Base-by-base conservation (phyloP, 2,113 vertebrate species). In the Casuarius casuarius region DNA sequence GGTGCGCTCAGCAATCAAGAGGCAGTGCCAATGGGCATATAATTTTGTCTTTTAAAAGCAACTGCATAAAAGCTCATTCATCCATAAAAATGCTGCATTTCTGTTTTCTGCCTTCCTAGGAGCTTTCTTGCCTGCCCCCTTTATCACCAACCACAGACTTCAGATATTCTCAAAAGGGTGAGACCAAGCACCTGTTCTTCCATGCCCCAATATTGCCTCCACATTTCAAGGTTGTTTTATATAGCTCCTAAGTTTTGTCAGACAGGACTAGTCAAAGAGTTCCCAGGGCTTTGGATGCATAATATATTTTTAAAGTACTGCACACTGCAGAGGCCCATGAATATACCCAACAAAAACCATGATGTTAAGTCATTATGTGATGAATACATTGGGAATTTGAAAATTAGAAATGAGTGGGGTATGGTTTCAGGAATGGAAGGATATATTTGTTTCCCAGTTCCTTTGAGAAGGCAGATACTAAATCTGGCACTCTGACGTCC, bases 11-110 rank as follows among this genome's bases (percentile, higher is more conserved):
- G 93, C 90, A 96, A 96, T 95, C 92, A 97, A 94, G 92, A 97
- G 84, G 82, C 87, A 97, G 93, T 73, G 65, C 82, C 97, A 97
- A 94, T 74, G 93, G 90, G 89, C 94, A 95, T 93, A 96, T 97
- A 96, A 97, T 97, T 97, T 96, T 0, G 54, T 87, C 78, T 95
- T 96, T 97, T 96, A 95, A 96, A 97, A 97, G 89, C 81, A 94
- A 95, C 94, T 77, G 79, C 87, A 97, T 93, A 97, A 95, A 97
- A 96, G 80, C 93, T 94, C 94, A 95, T 96, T 97, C 94, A 96
- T 96, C 87, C 85, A 80, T 89, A 92, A 96, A 95, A 97, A 95
- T 83, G 89, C 92, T 96, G 89, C 7, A 2, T 92, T 97, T 95
- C 80, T 95, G 79, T 94, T 97, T 95, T 96, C 68, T 95, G 77